phyloP scores from a whole-genome alignment of 2,113 vertebrate genomes.

The Pteropus alecto region DNA sequence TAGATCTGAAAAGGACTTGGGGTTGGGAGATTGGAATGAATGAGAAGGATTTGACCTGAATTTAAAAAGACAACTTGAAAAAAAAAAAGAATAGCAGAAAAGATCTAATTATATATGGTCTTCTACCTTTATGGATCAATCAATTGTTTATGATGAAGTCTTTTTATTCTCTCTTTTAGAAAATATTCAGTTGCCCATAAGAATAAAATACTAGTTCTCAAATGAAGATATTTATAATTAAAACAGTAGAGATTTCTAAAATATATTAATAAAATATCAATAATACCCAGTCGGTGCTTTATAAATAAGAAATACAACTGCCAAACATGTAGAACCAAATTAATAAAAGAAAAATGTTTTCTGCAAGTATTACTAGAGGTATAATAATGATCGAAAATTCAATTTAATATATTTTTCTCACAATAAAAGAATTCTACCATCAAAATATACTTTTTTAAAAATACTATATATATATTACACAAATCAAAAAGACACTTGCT shows the following conservation, averaged over 20 bases:
- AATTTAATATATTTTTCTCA: slow-evolving; percentile 26
- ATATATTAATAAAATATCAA: slow-evolving; percentile 28
- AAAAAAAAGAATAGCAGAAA: neutral
- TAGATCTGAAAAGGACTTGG: neutral
- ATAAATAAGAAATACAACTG: neutral
- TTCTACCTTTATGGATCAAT: neutral
- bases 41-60: neutral
- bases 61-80: neutral
- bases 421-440: neutral
- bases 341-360: neutral
- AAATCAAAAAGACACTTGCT: slow-evolving; percentile 27
- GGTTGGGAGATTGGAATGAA: neutral
- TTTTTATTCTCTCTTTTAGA: neutral
- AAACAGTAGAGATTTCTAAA: neutral
- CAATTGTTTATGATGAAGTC: neutral
- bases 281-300: neutral
- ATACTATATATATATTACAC: neutral
- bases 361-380: neutral
- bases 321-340: neutral
- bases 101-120: neutral
- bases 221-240: slow-evolving; percentile 7
- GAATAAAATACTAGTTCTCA: slow-evolving; percentile 6
- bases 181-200: neutral
- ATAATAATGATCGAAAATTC: neutral
- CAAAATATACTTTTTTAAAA: neutral